Evolutionary conservation across 2,888 invertebrate species (phyloP).

Genomic region (Dugesia japonica): DNA sequence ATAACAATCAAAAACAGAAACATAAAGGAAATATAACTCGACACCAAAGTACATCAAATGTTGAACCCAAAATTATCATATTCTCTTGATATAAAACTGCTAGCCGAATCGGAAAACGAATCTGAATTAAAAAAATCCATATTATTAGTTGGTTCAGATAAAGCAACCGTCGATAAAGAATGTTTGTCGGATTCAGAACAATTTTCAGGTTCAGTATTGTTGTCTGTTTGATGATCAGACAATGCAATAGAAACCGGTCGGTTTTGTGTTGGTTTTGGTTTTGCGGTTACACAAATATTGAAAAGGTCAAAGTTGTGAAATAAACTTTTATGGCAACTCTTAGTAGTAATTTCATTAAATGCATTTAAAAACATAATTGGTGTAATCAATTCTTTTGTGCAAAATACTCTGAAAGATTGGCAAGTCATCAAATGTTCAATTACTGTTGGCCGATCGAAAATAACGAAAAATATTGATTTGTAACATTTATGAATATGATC

Average conservation of each 20-base stretch:
- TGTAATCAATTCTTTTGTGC: slow-evolving; percentile 21
- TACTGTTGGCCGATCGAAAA: slow-evolving; percentile 32
- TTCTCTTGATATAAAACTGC: slow-evolving; percentile 10
- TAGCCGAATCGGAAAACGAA: not conserved
- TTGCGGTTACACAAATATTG: slow-evolving; percentile 9
- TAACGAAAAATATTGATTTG: slow-evolving; percentile 32
- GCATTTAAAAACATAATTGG: slow-evolving; percentile 7
- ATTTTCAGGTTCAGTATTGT: not conserved
- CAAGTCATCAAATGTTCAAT: slow-evolving; percentile 32
- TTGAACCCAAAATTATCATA: slow-evolving; percentile 4
- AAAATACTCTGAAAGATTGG: slow-evolving; percentile 32
- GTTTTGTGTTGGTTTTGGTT: not conserved
- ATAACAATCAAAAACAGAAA: too few species aligned
- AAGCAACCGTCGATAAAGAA: not conserved
- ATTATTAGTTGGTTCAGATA: not conserved
- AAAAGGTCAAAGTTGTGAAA: not conserved
- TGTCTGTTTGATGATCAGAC: not conserved
- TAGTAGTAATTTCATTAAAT: not conserved
- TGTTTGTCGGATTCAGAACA: not conserved
- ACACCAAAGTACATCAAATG: not conserved
- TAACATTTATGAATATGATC: slow-evolving; percentile 30
- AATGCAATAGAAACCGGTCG: not conserved
- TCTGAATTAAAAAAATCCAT: not conserved
- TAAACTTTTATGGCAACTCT: slow-evolving; percentile 20
- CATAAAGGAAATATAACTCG: not conserved